A percentile compares a stretch with the other conserved stretches of the same genome.
Conservation (phyloP, 2,113 vertebrate species). For the Phalacrocorax aristotelis region DNA sequence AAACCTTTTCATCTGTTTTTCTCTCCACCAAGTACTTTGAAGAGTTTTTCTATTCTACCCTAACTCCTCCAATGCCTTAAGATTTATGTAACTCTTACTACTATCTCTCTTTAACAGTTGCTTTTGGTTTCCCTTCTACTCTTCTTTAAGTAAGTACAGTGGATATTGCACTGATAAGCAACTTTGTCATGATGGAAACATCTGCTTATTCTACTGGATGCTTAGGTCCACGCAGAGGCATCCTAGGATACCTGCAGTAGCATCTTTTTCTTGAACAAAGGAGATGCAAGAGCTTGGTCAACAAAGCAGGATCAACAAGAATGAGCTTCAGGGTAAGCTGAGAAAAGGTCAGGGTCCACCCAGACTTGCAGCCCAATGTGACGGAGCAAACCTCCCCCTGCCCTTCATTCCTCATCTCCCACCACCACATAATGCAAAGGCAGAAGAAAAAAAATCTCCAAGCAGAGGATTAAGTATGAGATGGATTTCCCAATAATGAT, state of each 20-base stretch:
- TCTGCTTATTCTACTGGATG: not conserved
- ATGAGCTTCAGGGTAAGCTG: not conserved
- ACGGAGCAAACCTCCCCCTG: not conserved
- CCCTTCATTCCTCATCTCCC: not conserved
- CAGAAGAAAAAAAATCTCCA: not conserved
- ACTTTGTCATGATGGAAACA: not conserved
- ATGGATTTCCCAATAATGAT: not conserved
- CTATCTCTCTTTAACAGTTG: not conserved
- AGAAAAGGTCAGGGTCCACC: not conserved
- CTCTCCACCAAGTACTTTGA: not conserved
- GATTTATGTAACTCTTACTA: not conserved
- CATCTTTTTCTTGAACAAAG: not conserved
- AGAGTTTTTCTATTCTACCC: not conserved
- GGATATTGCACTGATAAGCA: not conserved
- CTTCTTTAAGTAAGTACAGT: not conserved
- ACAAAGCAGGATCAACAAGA: not conserved
- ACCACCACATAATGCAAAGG: not conserved
- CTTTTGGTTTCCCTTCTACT: not conserved
- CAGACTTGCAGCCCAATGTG: accelerated
- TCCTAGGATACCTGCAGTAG: not conserved
- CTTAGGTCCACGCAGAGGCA: not conserved
- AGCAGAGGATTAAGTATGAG: not conserved
- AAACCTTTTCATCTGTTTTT: not conserved
- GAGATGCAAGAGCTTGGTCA: not conserved
- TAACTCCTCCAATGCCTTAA: not conserved